Evolutionary conservation across 2,797 vertebrate species (phyloP).

Genomic region (Galagoides demidoff): DNA sequence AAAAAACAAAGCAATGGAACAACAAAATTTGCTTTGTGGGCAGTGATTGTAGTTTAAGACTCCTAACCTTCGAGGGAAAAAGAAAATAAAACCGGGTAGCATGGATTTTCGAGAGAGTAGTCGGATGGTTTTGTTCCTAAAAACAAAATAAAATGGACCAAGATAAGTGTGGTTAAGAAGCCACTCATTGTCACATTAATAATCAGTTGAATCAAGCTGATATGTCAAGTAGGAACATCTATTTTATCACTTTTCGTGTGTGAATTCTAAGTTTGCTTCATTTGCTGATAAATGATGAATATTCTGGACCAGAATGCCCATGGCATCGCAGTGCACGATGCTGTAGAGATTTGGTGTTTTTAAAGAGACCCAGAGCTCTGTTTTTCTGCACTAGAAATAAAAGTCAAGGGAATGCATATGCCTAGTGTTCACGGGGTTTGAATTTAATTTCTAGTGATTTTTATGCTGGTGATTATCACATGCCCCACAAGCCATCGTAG

Average conservation of each 20-base stretch:
- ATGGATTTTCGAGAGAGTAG: background rate
- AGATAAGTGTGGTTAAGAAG: background rate
- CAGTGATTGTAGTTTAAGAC: background rate
- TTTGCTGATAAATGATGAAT: conserved; percentile 74
- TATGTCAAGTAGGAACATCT: background rate
- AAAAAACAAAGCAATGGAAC: background rate
- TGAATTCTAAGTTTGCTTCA: background rate
- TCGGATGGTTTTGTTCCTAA: background rate
- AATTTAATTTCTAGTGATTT: conserved; percentile 79
- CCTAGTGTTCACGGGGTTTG: conserved; percentile 50
- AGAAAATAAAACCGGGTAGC: background rate
- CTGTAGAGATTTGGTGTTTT: conserved; percentile 6
- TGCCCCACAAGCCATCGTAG: conserved; percentile 48
- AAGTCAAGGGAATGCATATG: conserved; percentile 63
- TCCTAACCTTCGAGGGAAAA: background rate
- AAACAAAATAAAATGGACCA: background rate
- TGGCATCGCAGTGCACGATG: background rate
- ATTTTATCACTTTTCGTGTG: background rate
- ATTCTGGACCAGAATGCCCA: conserved; percentile 16
- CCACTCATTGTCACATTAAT: background rate
- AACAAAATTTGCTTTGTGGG: background rate
- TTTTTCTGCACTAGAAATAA: conserved; percentile 59
- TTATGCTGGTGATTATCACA: conserved; percentile 71
- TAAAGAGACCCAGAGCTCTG: background rate
- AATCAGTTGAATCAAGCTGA: background rate